Evolutionary conservation across 2,113 vertebrate genomes (phyloP).

Genomic region (Sapayoa aenigma): DNA sequence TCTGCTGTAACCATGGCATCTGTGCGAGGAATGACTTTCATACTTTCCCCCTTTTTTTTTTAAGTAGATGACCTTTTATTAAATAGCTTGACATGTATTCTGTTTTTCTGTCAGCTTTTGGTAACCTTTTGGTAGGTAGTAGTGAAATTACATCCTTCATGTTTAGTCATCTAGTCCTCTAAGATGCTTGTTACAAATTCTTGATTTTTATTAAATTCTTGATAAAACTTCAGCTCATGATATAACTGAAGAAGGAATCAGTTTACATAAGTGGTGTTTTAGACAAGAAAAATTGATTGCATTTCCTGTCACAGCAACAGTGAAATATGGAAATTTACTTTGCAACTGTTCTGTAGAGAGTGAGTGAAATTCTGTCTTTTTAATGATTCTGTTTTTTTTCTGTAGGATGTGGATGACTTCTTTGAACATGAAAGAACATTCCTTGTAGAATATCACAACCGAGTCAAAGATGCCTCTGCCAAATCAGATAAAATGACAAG

Average conservation of each 20-base stretch:
- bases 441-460: slow-evolving; percentile 96
- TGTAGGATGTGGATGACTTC: slow-evolving; percentile 97
- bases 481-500: slow-evolving; percentile 98
- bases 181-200: neutral
- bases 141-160: neutral
- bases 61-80: neutral
- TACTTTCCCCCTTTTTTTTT: neutral
- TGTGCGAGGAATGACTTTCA: neutral
- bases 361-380: neutral
- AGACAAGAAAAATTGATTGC: neutral
- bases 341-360: neutral
- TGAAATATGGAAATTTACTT: neutral
- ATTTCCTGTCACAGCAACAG: neutral
- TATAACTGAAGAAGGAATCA: neutral
- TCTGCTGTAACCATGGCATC: neutral
- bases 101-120: neutral
- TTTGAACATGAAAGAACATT: slow-evolving; percentile 99
- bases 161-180: neutral
- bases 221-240: neutral
- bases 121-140: neutral
- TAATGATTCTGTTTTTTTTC: slow-evolving; percentile 35
- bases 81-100: neutral
- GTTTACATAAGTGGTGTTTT: neutral
- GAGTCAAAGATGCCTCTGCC: slow-evolving; percentile 94
- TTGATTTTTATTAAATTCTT: neutral